Base-by-base conservation (phyloP, 2,113 vertebrate genomes). In the Siniperca chuatsi region DNA sequence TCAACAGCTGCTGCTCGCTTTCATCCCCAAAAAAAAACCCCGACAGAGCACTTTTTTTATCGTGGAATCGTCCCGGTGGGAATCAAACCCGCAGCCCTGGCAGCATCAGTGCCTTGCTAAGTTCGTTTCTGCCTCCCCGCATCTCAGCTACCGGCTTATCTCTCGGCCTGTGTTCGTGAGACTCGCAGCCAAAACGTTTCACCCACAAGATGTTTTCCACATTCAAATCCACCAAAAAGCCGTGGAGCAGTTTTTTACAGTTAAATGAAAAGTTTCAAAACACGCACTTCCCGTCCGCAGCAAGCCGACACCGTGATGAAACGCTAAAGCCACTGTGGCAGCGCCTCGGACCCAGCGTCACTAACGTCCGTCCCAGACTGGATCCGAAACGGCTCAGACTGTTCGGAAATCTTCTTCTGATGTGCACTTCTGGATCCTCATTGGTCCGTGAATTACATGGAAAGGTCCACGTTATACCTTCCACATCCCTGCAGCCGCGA, bases 1-100 rank as follows among this genome's bases (percentile, higher is more conserved):
- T 54, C 55, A 50, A 2, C 84, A 90, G 85, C 81, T 87, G 88
- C 73, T 48, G 83, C 58, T 2, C 4, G 15, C 58, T 35, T 48
- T 33, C 68, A 40, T 13, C 84, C 37, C 54, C 54, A 4, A 11
- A 46, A 75, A 73, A n/a, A 29, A 29, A 1, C 3, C 18, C 29
- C 25, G 64, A 33, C 48, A 9, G 44, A 60, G 64, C 55, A 37
- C 46, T 79, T 37, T 15, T 48, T 46, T 40, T 21, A 33, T 10
- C 2, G 18, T 3, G 8, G 50, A 29, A 58, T 20, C 20, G 15
- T 55, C 40, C 74, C n/a, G 9, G 21, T 23, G 69, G 70, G 68
- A 75, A 33, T 84, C 60, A 37, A 79, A 90, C 66, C 75, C 37
- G 33, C 69, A 2, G 65, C 57, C 7, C 42, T 72, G 79, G 42